Percentiles rank a stretch among this genome's conserved stretches.
phyloP scores from a whole-genome alignment of 2,888 invertebrate genomes.

The Stegana nigrithorax region DNA sequence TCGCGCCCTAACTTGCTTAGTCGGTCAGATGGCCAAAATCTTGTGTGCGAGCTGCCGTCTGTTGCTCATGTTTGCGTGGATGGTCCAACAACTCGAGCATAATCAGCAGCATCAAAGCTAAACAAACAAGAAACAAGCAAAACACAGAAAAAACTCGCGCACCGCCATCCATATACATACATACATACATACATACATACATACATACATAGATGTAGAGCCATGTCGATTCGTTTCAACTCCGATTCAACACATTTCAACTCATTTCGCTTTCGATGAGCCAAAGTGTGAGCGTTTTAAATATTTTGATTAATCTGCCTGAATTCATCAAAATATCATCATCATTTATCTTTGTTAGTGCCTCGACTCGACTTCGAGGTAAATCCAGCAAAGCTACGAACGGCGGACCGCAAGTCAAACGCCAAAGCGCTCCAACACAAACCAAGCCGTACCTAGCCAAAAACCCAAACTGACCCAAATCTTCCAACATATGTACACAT shows the following conservation, averaged over 20 bases:
- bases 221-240: not conserved
- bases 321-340: constrained; percentile 48
- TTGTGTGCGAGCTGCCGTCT: too few relatives aligned
- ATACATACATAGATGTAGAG: too few relatives aligned
- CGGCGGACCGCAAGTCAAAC: not conserved
- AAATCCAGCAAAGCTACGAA: not conserved
- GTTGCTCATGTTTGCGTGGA: too few relatives aligned
- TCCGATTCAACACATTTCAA: not conserved
- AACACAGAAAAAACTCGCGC: not conserved
- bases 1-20: not conserved
- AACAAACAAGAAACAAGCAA: not conserved
- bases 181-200: too few relatives aligned
- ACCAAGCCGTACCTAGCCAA: not conserved
- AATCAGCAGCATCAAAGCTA: not conserved
- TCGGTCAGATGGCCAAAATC: too few relatives aligned
- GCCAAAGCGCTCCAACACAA: not conserved
- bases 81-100: constrained; percentile 5
- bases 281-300: constrained; percentile 10
- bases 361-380: too few relatives aligned
- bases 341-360: constrained; percentile 37
- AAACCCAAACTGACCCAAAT: constrained; percentile 8
- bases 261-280: not conserved
- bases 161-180: not conserved
- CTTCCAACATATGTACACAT: too few relatives aligned
- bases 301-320: constrained; percentile 46